phyloP scores from a whole-genome alignment of 2,113 vertebrate species.

The Sapayoa aenigma region DNA sequence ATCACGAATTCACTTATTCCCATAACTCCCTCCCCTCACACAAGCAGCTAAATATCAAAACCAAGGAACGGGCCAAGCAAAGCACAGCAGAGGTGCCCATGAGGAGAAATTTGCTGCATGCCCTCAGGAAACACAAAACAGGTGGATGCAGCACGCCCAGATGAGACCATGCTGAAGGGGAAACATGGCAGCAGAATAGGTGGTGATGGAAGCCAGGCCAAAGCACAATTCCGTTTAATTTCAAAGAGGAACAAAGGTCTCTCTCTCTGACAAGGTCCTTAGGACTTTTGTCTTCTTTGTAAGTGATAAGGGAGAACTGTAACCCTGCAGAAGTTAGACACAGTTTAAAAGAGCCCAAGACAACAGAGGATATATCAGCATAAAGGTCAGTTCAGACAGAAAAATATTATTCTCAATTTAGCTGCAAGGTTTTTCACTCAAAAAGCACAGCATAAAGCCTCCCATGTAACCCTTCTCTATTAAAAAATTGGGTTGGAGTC shows the following conservation, averaged over 20 bases:
- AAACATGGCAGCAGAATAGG: background rate
- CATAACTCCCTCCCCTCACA: background rate
- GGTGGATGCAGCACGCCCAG: background rate
- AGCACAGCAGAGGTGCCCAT: background rate
- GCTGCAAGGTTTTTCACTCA: constrained; percentile 2
- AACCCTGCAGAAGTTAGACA: background rate
- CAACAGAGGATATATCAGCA: background rate
- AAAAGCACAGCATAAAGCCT: background rate
- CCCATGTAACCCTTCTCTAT: background rate
- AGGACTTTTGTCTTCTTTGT: background rate
- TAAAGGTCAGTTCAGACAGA: constrained; percentile 37
- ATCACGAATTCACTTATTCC: background rate
- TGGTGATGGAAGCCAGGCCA: background rate
- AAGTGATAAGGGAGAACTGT: background rate
- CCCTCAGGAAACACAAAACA: constrained; percentile 13
- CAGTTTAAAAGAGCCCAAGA: background rate
- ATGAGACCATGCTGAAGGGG: background rate
- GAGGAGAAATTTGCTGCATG: background rate
- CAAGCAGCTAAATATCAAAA: background rate
- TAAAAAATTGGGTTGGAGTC: background rate
- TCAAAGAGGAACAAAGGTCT: background rate
- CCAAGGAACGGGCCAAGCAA: background rate
- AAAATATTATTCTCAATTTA: constrained; percentile 40
- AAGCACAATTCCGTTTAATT: background rate
- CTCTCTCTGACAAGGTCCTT: background rate